Base-by-base conservation (phyloP, 2,888 invertebrate species). In the Lamellibrachia columna region DNA sequence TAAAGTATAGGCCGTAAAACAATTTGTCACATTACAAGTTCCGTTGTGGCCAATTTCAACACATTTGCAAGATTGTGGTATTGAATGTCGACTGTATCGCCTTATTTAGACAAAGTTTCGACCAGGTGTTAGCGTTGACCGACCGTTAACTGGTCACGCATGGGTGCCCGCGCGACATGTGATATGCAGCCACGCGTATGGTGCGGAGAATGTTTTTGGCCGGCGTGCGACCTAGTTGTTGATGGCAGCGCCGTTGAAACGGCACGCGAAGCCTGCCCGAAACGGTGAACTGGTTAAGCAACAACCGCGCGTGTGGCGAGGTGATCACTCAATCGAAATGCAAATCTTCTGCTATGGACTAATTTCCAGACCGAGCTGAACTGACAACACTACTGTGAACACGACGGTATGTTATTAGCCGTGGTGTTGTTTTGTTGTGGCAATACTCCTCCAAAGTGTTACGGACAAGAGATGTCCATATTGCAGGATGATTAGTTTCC, bases 11-110 rank as follows among this genome's bases (percentile, higher is more conserved):
- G 22, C 6, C 58, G 15, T 58, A 7, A 40, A 75, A 75, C 75
- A 75, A 75, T 75, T 75, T 75, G 75, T 75, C 75, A 22, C 75
- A 75, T 75, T 75, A 75, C 22, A 75, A 75, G 75, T 75, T 75
- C 22, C n/a, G 75, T 4, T 15, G 22, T 6, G 22, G 75, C 75
- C 15, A n/a, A 75, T 75, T 75, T n/a, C 15, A 75, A 75, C 75
- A 75, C 75, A n/a, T 75, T 75, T n/a, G n/a, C 75, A 22, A 11
- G 15, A 75, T 22, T 15, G 75, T 75, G 75, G 15, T n/a, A 22
- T 75, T 75, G 75, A n/a, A 75, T 75, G n/a, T 75, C 75, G 75
- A 75, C 22, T n/a, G n/a, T n/a, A 75, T 22, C 3, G 15, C 75
- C 75, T 22, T 75, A 75, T 22, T 75, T 75, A 75, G 75, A n/a